Evolutionary conservation across 2,113 vertebrate genomes (phyloP), one percentile per base, ranked within the genome.

Genomic region (Coptodon bakossiorum): DNA sequence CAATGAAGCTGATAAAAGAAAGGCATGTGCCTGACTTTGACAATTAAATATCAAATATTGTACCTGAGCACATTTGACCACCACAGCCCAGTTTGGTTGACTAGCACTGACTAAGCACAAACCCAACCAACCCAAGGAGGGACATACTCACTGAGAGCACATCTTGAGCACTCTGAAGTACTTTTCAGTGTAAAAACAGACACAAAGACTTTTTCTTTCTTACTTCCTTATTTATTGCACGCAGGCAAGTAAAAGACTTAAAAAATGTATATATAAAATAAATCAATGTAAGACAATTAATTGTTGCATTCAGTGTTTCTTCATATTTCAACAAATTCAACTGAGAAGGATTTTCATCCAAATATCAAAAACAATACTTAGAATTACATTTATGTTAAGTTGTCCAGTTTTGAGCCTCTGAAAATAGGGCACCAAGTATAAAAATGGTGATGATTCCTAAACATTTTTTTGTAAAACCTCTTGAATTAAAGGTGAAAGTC

Each of bases 371-470:
- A 73, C 13, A 73, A 43, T 0, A 0, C 68, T 45, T 27, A 27
- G 13, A 45, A 27, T 73, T 0, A 73, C 5, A 24, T 43, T 73
- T 27, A 16, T 45, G 38, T 45, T 66, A 38, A 0, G 34, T 13
- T 66, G 40, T 73, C 38, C 7, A 4, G 36, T 43, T 0, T 73
- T 45, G 22, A 0, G 22, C 22, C 68, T 73, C 14, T 73, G 22
- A 73, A 73, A 73, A 45, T 1, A 16, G 22, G 68, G 1, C 22
- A 45, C 68, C 5, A 16, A 10, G n/a, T 73, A 73, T 45, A 73
- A 45, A 52, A 45, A 27, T 29, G 13, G 38, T 27, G 16, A 24
- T 10, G 6, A 73, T 45, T 73, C 12, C n/a, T n/a, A 1, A 38
- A 38, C 1, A 4, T n/a, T n/a, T 66, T 38, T 68, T 68, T 71